Conservation (phyloP, 2,797 vertebrate species). For the Sibirionetta formosa region DNA sequence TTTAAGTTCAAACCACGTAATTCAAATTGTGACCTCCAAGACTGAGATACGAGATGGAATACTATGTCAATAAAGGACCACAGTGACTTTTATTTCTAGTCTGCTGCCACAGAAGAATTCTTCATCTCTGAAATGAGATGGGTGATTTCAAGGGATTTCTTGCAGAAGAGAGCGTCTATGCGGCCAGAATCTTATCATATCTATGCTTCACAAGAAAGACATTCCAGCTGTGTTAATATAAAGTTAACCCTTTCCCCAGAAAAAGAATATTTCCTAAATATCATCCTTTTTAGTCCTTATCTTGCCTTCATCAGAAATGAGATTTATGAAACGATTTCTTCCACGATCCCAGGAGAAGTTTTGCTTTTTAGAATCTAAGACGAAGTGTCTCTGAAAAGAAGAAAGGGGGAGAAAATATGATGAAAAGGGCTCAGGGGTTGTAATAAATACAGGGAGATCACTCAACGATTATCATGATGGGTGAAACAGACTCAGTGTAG, state of each 20-base stretch:
- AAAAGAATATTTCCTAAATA: background rate
- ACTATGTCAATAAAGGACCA: background rate
- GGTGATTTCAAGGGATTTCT: background rate
- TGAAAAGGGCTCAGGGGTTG: too few species aligned
- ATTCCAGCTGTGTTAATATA: background rate
- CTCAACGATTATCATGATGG: too few species aligned
- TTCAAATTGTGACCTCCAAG: background rate
- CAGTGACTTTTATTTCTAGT: background rate
- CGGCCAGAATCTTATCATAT: background rate
- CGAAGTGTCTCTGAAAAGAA: background rate
- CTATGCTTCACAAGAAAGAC: background rate
- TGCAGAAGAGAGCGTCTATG: background rate
- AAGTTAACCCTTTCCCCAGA: background rate
- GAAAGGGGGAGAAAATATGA: too few species aligned
- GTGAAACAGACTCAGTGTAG: too few species aligned
- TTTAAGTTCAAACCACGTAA: background rate
- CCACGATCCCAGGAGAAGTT: background rate
- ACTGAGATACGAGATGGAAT: background rate
- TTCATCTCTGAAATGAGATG: background rate
- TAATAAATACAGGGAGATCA: too few species aligned
- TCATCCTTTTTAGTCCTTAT: background rate
- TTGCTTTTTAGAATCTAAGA: background rate
- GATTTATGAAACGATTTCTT: background rate
- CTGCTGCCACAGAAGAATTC: background rate
- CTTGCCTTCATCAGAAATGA: background rate